These are phyloP conservation scores for Mesodorylaimus sp. DNA, from an alignment of 2,888 invertebrate species.

Conservation along the genomic window DNA sequence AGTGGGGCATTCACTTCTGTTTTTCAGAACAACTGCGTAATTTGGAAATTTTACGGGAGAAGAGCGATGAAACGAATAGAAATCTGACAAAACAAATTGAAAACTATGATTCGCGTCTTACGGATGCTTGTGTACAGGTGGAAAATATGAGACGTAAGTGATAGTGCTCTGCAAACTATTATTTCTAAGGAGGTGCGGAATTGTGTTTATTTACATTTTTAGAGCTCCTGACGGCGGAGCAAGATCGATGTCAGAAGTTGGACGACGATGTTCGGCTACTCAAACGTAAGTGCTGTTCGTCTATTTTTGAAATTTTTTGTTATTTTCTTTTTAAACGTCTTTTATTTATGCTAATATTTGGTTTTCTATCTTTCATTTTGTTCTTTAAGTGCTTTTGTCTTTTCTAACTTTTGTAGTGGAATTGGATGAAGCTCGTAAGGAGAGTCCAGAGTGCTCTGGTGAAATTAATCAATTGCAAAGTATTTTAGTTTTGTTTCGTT, in stretches of 20 bases:
- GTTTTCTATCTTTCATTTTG: not conserved
- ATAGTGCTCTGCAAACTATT: too few species aligned
- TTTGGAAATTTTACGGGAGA: not conserved
- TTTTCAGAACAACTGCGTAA: not conserved
- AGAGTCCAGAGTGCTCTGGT: too few species aligned
- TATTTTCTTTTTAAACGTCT: constrained; percentile 10
- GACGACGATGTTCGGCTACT: constrained; percentile 38
- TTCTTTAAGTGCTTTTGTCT: not conserved
- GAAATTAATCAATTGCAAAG: too few species aligned
- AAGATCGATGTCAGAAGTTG: constrained; percentile 37
- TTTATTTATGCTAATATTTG: constrained; percentile 4
- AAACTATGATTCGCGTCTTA: not conserved
- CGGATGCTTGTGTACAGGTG: not conserved
- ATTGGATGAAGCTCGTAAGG: too few species aligned
- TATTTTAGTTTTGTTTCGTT: too few species aligned
- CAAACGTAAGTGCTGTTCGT: constrained; percentile 29
- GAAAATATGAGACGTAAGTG: too few species aligned
- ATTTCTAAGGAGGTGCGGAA: too few species aligned
- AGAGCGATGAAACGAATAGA: too few species aligned
- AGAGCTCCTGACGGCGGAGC: constrained; percentile 30
- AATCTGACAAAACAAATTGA: not conserved
- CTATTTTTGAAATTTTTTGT: not conserved
- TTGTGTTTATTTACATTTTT: constrained; percentile 20
- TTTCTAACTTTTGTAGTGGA: too few species aligned
- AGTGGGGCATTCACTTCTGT: not conserved